These are phyloP conservation scores for Clunio marinus DNA, from an alignment of 2,888 invertebrate genomes.

Conservation along the genomic window DNA sequence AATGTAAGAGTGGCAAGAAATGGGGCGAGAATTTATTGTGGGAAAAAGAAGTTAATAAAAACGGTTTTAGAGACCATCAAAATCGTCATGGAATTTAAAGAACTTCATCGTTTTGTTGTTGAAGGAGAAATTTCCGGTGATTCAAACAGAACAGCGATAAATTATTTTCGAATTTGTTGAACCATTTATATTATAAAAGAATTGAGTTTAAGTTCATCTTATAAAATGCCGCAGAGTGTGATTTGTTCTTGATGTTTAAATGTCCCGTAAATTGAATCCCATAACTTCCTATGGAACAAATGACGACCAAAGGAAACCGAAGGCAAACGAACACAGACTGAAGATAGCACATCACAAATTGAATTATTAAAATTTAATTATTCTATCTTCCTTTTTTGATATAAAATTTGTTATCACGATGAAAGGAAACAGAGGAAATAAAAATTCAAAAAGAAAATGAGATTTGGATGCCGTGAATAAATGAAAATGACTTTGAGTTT, in stretches of 20 bases:
- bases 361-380: slow-evolving; percentile 7
- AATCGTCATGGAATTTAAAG: background rate
- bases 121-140: background rate
- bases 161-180: background rate
- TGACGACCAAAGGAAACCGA: no score
- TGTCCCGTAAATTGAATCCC: background rate
- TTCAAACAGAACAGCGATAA: background rate
- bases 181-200: background rate
- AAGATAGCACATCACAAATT: background rate
- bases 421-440: no score
- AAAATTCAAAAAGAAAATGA: no score
- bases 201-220: background rate
- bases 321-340: no score
- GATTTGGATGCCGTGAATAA: no score
- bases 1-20: slow-evolving; percentile 20
- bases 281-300: background rate
- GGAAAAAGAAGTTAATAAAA: background rate
- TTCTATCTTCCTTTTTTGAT: background rate
- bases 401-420: background rate
- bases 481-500: no score
- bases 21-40: slow-evolving; percentile 15
- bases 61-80: background rate
- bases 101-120: background rate
- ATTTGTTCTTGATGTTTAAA: background rate
- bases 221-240: background rate